A percentile compares a stretch with the other conserved stretches of the same genome.
phyloP scores from a whole-genome alignment of 2,113 vertebrate species.

The Chionis minor region DNA sequence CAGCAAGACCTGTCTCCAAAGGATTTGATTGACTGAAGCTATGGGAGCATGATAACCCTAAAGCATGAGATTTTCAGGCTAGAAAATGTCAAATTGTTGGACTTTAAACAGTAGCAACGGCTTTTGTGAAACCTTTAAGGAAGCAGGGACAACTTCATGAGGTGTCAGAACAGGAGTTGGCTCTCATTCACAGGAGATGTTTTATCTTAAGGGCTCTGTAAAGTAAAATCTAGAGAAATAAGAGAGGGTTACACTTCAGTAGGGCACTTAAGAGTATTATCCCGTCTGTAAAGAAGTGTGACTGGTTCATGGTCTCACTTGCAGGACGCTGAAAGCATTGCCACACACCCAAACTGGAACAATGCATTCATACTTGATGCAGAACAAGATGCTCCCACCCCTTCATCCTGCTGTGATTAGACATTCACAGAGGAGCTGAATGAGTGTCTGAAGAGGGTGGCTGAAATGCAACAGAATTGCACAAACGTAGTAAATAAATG shows the following conservation, averaged over 20 bases:
- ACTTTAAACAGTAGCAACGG: not conserved
- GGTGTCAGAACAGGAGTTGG: not conserved
- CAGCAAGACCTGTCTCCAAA: not conserved
- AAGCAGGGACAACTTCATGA: slow-evolving; percentile 10
- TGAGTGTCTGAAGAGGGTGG: not conserved
- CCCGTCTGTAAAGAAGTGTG: not conserved
- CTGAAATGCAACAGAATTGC: not conserved
- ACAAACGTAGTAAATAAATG: not conserved
- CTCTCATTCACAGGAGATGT: not conserved
- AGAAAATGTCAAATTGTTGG: not conserved
- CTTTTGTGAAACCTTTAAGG: not conserved
- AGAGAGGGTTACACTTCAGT: not conserved
- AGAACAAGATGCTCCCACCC: not conserved
- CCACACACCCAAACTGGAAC: not conserved
- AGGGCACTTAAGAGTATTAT: not conserved
- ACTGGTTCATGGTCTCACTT: not conserved
- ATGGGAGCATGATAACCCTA: not conserved
- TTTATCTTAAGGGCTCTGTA: not conserved
- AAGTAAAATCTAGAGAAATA: not conserved
- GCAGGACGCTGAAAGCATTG: not conserved
- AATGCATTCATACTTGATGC: not conserved
- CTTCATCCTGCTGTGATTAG: not conserved
- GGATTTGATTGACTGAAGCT: not conserved
- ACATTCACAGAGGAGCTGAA: not conserved
- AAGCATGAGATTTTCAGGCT: not conserved